phyloP scores from a whole-genome alignment of 2,797 vertebrate species.

The Rallus crepitans region DNA sequence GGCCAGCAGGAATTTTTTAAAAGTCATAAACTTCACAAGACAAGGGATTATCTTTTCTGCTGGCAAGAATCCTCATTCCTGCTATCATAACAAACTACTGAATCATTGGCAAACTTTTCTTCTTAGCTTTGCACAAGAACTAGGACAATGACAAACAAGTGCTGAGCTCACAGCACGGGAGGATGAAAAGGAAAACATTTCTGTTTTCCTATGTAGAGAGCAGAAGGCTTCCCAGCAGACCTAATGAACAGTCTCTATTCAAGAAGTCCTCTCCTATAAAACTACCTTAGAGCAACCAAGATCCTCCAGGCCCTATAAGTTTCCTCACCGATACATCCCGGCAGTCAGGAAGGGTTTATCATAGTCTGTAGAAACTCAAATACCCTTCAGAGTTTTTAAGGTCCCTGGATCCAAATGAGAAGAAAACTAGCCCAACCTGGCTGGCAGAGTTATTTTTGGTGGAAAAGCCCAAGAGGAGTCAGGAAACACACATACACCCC shows the following conservation, averaged over 20 bases:
- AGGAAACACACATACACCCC: not conserved
- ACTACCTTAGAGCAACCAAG: not conserved
- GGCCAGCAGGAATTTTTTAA: constrained; percentile 1
- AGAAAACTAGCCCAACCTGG: not conserved
- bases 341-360: not conserved
- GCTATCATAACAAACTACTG: not conserved
- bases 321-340: not conserved
- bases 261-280: not conserved
- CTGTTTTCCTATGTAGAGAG: not conserved
- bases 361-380: not conserved
- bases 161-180: not conserved
- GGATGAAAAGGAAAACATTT: not conserved
- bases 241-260: not conserved
- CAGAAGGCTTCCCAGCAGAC: not conserved
- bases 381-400: not conserved
- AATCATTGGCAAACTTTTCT: not conserved
- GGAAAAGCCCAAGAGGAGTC: not conserved
- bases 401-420: not conserved
- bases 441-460: not conserved
- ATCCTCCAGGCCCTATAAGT: not conserved
- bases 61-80: constrained; percentile 12
- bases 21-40: constrained; percentile 48
- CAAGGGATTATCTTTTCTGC: constrained; percentile 12
- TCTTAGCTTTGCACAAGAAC: constrained; percentile 8
- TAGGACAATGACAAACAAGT: not conserved